These are phyloP conservation scores for Drosophila niveifrons DNA, from an alignment of 2,888 invertebrate species.

Conservation along the genomic window DNA sequence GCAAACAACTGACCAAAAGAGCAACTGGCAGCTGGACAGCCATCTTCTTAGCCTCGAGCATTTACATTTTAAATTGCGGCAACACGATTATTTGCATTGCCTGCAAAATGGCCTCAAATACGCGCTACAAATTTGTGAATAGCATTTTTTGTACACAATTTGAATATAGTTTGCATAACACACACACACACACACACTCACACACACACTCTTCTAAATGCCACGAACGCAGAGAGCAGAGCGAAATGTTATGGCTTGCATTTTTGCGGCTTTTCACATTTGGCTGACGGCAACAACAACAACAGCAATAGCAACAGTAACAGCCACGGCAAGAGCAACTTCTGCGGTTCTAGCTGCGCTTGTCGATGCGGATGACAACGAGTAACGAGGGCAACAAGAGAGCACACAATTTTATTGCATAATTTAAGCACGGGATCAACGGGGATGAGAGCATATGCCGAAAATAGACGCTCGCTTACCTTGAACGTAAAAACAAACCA, in stretches of 20 bases:
- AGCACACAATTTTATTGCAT: slow-evolving; percentile 16
- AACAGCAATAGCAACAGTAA: too few species aligned
- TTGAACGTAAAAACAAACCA: slow-evolving; percentile 1
- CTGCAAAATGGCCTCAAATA: slow-evolving; percentile 59
- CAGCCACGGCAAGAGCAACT: slow-evolving; percentile 8
- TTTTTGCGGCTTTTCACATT: slow-evolving; percentile 62
- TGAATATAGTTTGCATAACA: slow-evolving; percentile 63
- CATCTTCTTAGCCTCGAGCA: slow-evolving; percentile 71
- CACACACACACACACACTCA: slow-evolving; percentile 25
- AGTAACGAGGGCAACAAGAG: slow-evolving; percentile 1
- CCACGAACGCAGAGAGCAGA: slow-evolving; percentile 11
- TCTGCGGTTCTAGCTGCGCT: slow-evolving; percentile 29
- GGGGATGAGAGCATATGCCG: neutral
- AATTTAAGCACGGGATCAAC: slow-evolving; percentile 17
- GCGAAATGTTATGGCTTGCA: slow-evolving; percentile 42
- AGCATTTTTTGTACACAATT: slow-evolving; percentile 58
- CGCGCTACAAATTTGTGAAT: slow-evolving; percentile 61
- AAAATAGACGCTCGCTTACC: slow-evolving; percentile 11
- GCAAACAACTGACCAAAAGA: neutral
- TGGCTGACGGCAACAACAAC: slow-evolving; percentile 42
- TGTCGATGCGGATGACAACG: slow-evolving; percentile 23
- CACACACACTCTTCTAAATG: slow-evolving; percentile 17
- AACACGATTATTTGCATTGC: slow-evolving; percentile 70
- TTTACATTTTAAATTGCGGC: slow-evolving; percentile 81
- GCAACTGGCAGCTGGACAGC: neutral